Evolutionary conservation across 2,797 vertebrate genomes (phyloP).

Genomic region (Alectoris magna): DNA sequence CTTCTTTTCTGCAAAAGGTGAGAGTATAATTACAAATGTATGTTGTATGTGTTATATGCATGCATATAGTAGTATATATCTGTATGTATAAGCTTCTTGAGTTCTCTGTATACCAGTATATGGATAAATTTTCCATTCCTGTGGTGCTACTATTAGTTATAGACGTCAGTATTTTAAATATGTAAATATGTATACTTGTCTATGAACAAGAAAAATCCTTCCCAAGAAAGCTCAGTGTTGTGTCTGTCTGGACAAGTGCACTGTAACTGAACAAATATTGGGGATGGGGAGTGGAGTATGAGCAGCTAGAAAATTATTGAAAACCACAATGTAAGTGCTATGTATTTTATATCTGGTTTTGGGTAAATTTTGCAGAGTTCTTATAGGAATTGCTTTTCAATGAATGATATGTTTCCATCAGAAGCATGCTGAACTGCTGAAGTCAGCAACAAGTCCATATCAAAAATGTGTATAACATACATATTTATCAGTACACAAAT

Average conservation of each 20-base stretch:
- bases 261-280: background rate
- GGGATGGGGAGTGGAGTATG: background rate
- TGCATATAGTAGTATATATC: background rate
- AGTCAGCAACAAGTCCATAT: background rate
- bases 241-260: background rate
- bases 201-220: background rate
- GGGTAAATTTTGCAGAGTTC: background rate
- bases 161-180: background rate
- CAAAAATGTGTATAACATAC: background rate
- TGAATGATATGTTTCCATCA: background rate
- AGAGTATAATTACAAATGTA: background rate
- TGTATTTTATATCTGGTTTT: background rate
- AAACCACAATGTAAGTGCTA: background rate
- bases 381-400: background rate
- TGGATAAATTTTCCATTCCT: background rate
- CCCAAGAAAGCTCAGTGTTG: background rate
- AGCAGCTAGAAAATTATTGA: background rate
- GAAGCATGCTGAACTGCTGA: background rate
- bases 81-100: background rate
- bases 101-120: background rate
- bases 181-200: background rate
- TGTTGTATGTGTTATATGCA: background rate
- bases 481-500: background rate
- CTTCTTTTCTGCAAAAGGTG: background rate
- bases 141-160: background rate